phyloP scores from a whole-genome alignment of 2,113 vertebrate genomes.

The Plectropomus leopardus region DNA sequence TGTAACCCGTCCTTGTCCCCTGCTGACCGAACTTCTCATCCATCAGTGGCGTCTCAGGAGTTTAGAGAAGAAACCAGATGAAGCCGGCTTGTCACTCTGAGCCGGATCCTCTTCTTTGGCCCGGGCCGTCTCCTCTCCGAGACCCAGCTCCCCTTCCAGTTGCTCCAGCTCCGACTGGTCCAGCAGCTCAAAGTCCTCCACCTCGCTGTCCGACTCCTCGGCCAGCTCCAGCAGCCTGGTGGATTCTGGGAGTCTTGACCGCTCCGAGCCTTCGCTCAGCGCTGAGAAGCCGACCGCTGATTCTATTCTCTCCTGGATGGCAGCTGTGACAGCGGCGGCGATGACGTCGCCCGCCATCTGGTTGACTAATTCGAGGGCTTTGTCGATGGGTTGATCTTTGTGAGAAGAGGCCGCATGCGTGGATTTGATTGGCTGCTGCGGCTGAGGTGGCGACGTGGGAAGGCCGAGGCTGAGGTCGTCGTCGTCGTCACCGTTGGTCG shows the following conservation, averaged over 20 bases:
- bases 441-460: slow-evolving; percentile 75
- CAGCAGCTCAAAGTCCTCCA: slow-evolving; percentile 98
- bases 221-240: slow-evolving; percentile 72
- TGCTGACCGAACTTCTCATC: background rate
- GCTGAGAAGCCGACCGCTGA: slow-evolving; percentile 45
- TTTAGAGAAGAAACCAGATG: slow-evolving; percentile 92
- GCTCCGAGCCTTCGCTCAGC: slow-evolving; percentile 3
- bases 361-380: slow-evolving; percentile 87
- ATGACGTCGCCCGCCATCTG: slow-evolving; percentile 89
- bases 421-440: slow-evolving; percentile 64
- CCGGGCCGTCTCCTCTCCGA: slow-evolving; percentile 75
- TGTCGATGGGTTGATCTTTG: slow-evolving; percentile 61
- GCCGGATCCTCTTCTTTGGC: slow-evolving; percentile 63
- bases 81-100: slow-evolving; percentile 79
- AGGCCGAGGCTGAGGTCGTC: slow-evolving; percentile 89
- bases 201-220: slow-evolving; percentile 94
- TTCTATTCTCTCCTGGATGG: slow-evolving; percentile 92
- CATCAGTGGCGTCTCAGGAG: slow-evolving; percentile 91
- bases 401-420: slow-evolving; percentile 49
- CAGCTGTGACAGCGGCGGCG: slow-evolving; percentile 88
- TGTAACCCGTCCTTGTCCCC: slow-evolving; percentile 4
- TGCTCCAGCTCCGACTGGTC: slow-evolving; percentile 98
- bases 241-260: slow-evolving; percentile 24
- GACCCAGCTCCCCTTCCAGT: slow-evolving; percentile 92
- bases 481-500: slow-evolving; percentile 91